Evolutionary conservation across 2,888 invertebrate genomes (phyloP).

Genomic region (Hemithea aestivaria): DNA sequence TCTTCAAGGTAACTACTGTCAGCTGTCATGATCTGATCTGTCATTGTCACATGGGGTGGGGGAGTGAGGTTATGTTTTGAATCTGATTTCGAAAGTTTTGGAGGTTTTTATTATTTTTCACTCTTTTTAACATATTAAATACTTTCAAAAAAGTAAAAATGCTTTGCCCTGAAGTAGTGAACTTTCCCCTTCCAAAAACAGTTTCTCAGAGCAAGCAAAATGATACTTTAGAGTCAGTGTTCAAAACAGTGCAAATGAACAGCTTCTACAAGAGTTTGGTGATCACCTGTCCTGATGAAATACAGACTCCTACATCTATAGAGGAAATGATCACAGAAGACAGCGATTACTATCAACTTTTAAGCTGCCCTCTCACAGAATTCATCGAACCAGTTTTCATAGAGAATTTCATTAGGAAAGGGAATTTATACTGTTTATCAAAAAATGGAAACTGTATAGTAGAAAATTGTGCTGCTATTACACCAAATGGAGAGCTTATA

Average conservation of each 20-base stretch:
- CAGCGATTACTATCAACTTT: conserved; percentile 57
- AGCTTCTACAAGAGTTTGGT: conserved; percentile 61
- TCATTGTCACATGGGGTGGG: too few species aligned
- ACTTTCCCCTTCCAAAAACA: conserved; percentile 61
- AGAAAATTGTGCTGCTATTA: conserved; percentile 57
- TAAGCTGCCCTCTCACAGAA: conserved; percentile 45
- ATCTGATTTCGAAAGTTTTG: too few species aligned
- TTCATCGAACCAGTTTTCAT: conserved; percentile 55
- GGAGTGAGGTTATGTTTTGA: too few species aligned
- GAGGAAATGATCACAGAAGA: conserved; percentile 52
- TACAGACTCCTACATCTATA: conserved; percentile 44
- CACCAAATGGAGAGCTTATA: conserved; percentile 56
- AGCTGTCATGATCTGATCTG: too few species aligned
- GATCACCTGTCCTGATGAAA: conserved; percentile 62
- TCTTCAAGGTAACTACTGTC: too few species aligned
- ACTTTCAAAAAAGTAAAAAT: conserved; percentile 29
- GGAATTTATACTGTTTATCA: conserved; percentile 54
- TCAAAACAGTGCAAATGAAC: conserved; percentile 45
- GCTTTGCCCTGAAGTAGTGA: conserved; percentile 63
- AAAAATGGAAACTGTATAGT: conserved; percentile 52
- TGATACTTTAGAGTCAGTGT: conserved; percentile 36
- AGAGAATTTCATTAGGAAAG: conserved; percentile 57
- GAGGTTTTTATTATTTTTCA: too few species aligned
- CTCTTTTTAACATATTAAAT: too few species aligned
- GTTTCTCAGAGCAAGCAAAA: conserved; percentile 38